These are phyloP conservation scores for Helicoverpa zea DNA, from an alignment of 1,140 invertebrate species.

Conservation along the genomic window DNA sequence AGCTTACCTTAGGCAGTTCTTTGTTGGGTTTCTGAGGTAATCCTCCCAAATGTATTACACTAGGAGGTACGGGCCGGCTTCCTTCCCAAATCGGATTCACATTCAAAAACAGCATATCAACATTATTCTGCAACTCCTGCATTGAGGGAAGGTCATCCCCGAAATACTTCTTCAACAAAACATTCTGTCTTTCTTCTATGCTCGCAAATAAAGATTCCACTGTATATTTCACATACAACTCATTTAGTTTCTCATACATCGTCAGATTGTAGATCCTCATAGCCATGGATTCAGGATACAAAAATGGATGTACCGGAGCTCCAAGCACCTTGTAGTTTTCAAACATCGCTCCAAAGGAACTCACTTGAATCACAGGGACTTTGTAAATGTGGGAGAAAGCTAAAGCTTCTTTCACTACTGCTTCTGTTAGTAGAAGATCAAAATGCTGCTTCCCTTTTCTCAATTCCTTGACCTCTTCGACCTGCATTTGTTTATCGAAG, in stretches of 20 bases:
- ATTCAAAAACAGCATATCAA: constrained; percentile 76
- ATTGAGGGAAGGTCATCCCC: not conserved
- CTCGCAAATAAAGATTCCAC: not conserved
- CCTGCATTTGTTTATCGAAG: constrained; percentile 57
- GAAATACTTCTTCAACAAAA: constrained; percentile 9
- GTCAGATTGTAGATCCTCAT: constrained; percentile 51
- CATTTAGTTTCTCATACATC: constrained; percentile 46
- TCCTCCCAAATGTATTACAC: constrained; percentile 80
- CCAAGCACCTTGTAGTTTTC: constrained; percentile 56
- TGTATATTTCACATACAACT: constrained; percentile 18
- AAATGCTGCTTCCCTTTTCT: constrained; percentile 57
- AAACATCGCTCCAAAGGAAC: constrained; percentile 58
- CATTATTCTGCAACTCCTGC: not conserved
- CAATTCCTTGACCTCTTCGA: constrained; percentile 58
- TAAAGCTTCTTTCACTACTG: constrained; percentile 47
- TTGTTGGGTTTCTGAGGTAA: constrained; percentile 41
- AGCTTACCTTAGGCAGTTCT: constrained; percentile 72
- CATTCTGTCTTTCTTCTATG: not conserved
- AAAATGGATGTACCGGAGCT: constrained; percentile 56
- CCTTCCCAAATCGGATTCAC: constrained; percentile 52
- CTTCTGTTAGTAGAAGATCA: constrained; percentile 67
- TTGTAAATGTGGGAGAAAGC: constrained; percentile 61
- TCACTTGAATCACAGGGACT: constrained; percentile 64
- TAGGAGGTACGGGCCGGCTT: constrained; percentile 83
- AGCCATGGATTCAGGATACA: constrained; percentile 63